Conservation (phyloP, 2,888 invertebrate species). For the Agonopterix heracliana region DNA sequence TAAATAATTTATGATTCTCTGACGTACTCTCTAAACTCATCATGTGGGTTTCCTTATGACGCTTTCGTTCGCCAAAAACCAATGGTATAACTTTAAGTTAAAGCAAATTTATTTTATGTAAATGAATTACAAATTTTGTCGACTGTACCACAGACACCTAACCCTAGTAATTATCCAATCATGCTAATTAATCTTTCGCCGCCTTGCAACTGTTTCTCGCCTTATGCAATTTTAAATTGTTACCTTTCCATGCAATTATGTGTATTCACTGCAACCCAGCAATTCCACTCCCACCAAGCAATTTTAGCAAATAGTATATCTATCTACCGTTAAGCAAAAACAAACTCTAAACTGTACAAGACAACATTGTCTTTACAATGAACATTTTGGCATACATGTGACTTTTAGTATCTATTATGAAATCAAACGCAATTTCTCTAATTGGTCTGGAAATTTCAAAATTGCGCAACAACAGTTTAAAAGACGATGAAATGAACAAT, state of each 20-base stretch:
- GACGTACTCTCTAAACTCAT: too few relatives aligned
- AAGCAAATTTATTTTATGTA: too few relatives aligned
- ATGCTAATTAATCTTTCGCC: conserved; percentile 50
- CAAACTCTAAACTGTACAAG: neutral
- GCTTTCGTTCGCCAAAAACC: too few relatives aligned
- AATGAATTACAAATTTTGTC: neutral
- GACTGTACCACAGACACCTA: conserved; percentile 24
- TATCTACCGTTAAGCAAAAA: too few relatives aligned
- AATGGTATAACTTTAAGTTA: too few relatives aligned
- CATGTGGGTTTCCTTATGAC: too few relatives aligned
- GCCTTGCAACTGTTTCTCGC: conserved; percentile 38
- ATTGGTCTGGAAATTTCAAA: conserved; percentile 43
- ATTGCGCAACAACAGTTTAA: conserved; percentile 48
- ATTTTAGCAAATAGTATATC: neutral
- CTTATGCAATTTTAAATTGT: conserved; percentile 27
- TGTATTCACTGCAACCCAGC: conserved; percentile 11
- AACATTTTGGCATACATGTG: too few relatives aligned
- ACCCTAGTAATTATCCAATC: conserved; percentile 43
- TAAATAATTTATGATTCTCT: too few relatives aligned
- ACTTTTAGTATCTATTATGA: neutral
- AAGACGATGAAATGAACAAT: conserved; percentile 45
- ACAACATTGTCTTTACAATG: neutral
- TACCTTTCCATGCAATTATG: conserved; percentile 30
- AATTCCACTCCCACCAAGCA: neutral
- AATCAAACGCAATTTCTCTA: conserved; percentile 45